These are phyloP conservation scores for Hydrozoanthus tunicans DNA, from an alignment of 64 coral and sea anemone genomes.

Conservation along the genomic window DNA sequence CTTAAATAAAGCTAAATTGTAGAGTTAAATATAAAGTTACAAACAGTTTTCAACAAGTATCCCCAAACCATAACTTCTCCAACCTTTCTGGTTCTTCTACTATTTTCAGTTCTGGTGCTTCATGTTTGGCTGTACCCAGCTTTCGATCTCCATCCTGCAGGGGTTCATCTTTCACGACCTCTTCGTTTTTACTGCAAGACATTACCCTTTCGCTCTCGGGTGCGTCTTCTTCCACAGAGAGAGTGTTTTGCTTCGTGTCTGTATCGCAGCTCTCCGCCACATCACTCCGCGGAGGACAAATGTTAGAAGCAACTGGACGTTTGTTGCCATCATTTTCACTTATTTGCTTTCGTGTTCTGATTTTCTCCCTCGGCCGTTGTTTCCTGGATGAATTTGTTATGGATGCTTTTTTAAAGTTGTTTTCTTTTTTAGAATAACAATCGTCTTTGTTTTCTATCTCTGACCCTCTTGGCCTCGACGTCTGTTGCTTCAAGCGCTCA, in stretches of 20 bases:
- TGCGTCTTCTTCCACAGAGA: slow-evolving; percentile 12
- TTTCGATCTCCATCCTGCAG: no score
- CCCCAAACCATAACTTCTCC: not conserved
- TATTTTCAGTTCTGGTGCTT: not conserved
- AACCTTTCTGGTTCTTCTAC: slow-evolving; percentile 44
- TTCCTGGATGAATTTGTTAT: not conserved
- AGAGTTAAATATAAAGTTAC: not conserved
- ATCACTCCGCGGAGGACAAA: not conserved
- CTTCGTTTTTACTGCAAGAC: not conserved
- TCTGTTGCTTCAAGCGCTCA: slow-evolving; percentile 21
- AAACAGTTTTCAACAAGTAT: not conserved
- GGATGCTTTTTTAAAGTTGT: not conserved
- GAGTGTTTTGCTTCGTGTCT: not conserved
- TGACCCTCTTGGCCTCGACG: not conserved
- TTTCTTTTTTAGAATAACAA: not conserved
- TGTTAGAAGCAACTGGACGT: not conserved
- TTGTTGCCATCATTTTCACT: not conserved
- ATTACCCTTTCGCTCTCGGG: slow-evolving; percentile 41
- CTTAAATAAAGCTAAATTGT: not conserved
- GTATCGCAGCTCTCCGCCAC: not conserved
- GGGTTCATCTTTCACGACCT: not conserved
- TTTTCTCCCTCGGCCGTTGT: slow-evolving; percentile 39
- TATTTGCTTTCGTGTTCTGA: not conserved
- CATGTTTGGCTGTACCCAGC: not conserved
- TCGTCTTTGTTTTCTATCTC: not conserved